Evolutionary conservation across 1,140 invertebrate species (phyloP).

Genomic region (Drosophila nasuta): DNA sequence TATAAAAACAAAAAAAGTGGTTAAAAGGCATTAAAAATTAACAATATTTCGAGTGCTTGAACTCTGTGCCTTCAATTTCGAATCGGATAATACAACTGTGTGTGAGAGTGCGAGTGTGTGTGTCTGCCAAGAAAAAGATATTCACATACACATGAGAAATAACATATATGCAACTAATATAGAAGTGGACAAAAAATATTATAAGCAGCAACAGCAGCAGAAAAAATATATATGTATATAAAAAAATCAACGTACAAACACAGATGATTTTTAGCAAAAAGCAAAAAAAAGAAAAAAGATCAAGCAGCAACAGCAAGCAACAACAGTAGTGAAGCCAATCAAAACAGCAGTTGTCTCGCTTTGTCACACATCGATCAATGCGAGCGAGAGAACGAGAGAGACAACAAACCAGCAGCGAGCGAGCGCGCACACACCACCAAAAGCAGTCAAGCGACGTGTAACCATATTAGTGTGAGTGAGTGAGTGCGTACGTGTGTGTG

Average conservation of each 20-base stretch:
- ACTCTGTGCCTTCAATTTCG: conserved; percentile 58
- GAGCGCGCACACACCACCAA: conserved; percentile 52
- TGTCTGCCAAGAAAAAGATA: conserved; percentile 65
- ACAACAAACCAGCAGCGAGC: conserved; percentile 53
- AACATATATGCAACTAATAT: conserved; percentile 71
- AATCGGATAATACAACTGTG: conserved; percentile 32
- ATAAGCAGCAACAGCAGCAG: conserved; percentile 62
- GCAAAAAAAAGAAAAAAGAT: conserved; percentile 75
- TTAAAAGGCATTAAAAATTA: conserved; percentile 71
- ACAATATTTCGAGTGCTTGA: conserved; percentile 68
- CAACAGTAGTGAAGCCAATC: conserved; percentile 73
- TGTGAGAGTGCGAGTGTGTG: conserved; percentile 41
- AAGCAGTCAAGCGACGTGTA: conserved; percentile 77
- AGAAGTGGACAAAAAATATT: conserved; percentile 74
- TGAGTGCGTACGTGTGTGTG: conserved; percentile 14
- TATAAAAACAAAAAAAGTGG: conserved; percentile 42
- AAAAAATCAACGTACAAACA: conserved; percentile 80
- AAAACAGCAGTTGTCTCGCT: conserved; percentile 82
- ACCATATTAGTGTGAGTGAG: conserved; percentile 43
- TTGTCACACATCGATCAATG: conserved; percentile 60
- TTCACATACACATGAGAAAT: conserved; percentile 48
- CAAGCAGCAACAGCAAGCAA: conserved; percentile 48
- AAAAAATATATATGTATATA: conserved; percentile 58
- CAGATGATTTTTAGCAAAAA: conserved; percentile 82
- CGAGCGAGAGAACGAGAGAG: conserved; percentile 46